phyloP scores from a whole-genome alignment of 2,888 invertebrate genomes.

The Sthenelais limicola region DNA sequence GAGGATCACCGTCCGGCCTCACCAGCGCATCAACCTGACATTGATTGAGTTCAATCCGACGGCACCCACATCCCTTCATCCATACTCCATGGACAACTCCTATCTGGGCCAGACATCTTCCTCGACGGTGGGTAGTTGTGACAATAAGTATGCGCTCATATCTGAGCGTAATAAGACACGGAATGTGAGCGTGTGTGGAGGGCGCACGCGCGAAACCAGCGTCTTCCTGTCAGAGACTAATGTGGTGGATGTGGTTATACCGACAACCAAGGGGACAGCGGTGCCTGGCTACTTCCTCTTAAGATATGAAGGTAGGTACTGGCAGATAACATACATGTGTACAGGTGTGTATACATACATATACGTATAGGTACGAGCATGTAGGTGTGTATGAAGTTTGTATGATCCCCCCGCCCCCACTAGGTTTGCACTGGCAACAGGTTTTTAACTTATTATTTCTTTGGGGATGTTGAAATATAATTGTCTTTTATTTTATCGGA shows the following conservation, averaged over 20 bases:
- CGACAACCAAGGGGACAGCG: slow-evolving; percentile 28
- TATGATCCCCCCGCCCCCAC: too few species aligned
- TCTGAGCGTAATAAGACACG: slow-evolving; percentile 19
- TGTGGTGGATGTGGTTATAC: slow-evolving; percentile 30
- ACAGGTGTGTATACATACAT: too few species aligned
- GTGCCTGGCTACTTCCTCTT: slow-evolving; percentile 36
- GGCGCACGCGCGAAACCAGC: slow-evolving; percentile 22
- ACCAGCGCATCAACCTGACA: slow-evolving; percentile 41
- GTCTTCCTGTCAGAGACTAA: slow-evolving; percentile 42
- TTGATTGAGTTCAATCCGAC: slow-evolving; percentile 25
- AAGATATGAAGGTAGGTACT: slow-evolving; percentile 44
- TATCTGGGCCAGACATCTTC: slow-evolving; percentile 5
- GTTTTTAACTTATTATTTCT: too few species aligned
- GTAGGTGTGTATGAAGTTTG: too few species aligned
- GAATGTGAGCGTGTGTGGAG: slow-evolving; percentile 42
- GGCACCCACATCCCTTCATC: slow-evolving; percentile 1
- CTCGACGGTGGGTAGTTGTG: slow-evolving; percentile 14
- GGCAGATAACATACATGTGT: too few species aligned
- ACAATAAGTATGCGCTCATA: slow-evolving; percentile 39
- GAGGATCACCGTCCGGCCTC: slow-evolving; percentile 27
- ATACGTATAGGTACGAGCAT: too few species aligned
- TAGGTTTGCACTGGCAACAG: too few species aligned
- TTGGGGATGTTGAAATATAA: too few species aligned
- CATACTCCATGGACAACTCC: slow-evolving; percentile 20
- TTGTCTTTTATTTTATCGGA: too few species aligned